Conservation (phyloP, 2,888 invertebrate species). For the Chromoteleia sp. region DNA sequence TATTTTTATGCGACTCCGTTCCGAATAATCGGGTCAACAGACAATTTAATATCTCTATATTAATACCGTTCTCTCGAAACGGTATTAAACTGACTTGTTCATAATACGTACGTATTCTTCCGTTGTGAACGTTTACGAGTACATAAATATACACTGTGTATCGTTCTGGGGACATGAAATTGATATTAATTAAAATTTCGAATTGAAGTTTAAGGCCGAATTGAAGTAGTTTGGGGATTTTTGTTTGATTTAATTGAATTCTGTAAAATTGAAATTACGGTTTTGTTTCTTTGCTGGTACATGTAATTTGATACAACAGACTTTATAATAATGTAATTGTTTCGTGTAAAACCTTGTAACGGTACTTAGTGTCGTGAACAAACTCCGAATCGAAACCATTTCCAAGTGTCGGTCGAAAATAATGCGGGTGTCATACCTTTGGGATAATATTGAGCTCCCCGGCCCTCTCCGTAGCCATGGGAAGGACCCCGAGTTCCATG, state of each 20-base stretch:
- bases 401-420: constrained; percentile 27
- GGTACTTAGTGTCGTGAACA: constrained; percentile 50
- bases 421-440: constrained; percentile 86
- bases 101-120: constrained; percentile 17
- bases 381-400: constrained; percentile 59
- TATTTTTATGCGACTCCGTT: constrained; percentile 42
- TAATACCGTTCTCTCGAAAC: constrained; percentile 9
- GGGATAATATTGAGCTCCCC: constrained; percentile 89
- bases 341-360: not conserved
- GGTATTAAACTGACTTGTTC: constrained; percentile 31
- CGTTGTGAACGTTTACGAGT: constrained; percentile 26
- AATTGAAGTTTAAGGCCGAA: not conserved
- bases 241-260: constrained; percentile 6
- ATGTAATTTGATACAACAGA: constrained; percentile 1
- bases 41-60: constrained; percentile 56
- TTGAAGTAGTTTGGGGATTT: too few species aligned
- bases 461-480: constrained; percentile 89
- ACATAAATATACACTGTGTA: constrained; percentile 38
- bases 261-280: too few species aligned
- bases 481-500: constrained; percentile 86
- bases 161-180: constrained; percentile 2
- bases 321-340: constrained; percentile 22
- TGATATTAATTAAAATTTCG: constrained; percentile 15
- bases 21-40: constrained; percentile 47
- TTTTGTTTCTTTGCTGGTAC: not conserved